Evolutionary conservation across 2,888 invertebrate genomes (phyloP), one percentile per base, ranked within the genome.

Genomic region (Xestia sexstrigata): DNA sequence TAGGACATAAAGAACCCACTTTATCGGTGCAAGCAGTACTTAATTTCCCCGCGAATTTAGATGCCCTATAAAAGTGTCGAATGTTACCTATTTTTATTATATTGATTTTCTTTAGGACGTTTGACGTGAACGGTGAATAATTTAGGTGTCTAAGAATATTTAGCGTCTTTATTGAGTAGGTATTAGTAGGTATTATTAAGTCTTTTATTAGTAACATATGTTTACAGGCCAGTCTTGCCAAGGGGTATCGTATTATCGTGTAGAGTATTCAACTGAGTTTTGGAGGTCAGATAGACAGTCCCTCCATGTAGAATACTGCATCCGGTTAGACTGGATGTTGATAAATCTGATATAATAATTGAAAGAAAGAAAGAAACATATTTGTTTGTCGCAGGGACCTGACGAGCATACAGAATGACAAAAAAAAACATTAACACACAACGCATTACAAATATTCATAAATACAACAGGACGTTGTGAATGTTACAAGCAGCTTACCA

Each of bases 11-110:
- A 85, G 81, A 63, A 65, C 76, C 76, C 83, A 67, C 62, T 85
- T 85, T 85, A 85, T 83, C 45, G 77, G 5, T 55, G 15, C 67
- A 70, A 60, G 72, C 45, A 58, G 76, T 68, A 73, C 58, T 84
- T 84, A 84, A 84, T 84, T 75, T 84, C 58, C 55, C 67, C 52
- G 69, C 30, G 72, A 79, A 84, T 82, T 84, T 84, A 84, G 84
- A 79, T 67, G 26, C 74, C 39, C 60, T 60, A 75, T 77, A 84
- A 79, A 82, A 65, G 17, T 65, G 70, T 70, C 75, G 68, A 82
- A 82, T 82, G 76, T 84, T 69, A 35, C 74, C 66, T 79, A 68
- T 67, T 79, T 84, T 82, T 84, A 84, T 79, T 79, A 63, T 70
- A 79, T 82, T 69, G 74, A 71, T 72, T 73, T 83, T 42, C 42